phyloP scores from a whole-genome alignment of 2,113 vertebrate genomes.

The Suncus etruscus region DNA sequence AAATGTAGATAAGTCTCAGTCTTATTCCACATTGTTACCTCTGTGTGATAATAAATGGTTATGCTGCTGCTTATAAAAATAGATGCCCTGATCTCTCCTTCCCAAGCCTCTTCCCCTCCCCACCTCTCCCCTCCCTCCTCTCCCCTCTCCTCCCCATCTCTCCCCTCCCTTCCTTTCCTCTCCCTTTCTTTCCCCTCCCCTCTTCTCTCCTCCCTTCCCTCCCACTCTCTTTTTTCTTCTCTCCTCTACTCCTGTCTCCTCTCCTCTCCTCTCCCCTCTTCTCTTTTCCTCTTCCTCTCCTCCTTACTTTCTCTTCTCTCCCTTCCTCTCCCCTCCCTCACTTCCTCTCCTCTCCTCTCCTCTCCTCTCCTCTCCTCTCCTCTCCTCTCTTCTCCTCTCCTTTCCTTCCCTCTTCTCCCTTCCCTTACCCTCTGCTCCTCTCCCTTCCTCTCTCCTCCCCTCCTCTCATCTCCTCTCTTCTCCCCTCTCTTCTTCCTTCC shows the following conservation, averaged over 20 bases:
- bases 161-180: too few relatives aligned
- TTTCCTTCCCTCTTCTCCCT: not conserved
- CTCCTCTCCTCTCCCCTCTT: not conserved
- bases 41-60: not conserved
- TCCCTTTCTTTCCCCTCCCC: too few relatives aligned
- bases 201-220: too few relatives aligned
- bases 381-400: not conserved
- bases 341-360: not conserved
- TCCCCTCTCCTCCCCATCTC: too few relatives aligned
- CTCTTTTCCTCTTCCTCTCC: not conserved
- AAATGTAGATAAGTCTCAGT: not conserved
- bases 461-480: too few relatives aligned
- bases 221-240: too few relatives aligned
- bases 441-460: too few relatives aligned
- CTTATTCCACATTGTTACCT: rapidly evolving
- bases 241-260: too few relatives aligned
- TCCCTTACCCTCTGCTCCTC: not conserved
- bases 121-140: too few relatives aligned
- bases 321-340: not conserved
- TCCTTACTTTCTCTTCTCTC: not conserved
- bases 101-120: too few relatives aligned
- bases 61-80: not conserved
- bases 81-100: not conserved
- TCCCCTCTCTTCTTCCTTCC: too few relatives aligned
- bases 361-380: too few relatives aligned